These are phyloP conservation scores for Megalopta genalis DNA, from an alignment of 1,140 invertebrate genomes.

Conservation along the genomic window DNA sequence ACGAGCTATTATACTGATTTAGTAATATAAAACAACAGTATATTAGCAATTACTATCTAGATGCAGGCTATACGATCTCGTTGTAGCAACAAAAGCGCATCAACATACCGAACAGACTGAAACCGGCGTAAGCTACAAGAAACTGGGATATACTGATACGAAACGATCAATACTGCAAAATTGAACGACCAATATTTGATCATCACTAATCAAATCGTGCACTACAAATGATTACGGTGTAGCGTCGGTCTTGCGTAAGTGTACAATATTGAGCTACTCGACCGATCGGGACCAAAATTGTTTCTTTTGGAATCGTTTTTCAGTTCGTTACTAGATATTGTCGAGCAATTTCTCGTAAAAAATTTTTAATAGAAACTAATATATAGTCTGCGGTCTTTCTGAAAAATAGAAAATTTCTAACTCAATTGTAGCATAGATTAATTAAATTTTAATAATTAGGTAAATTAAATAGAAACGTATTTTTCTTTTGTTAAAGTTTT, in stretches of 20 bases:
- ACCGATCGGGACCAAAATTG: background rate
- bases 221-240: slow-evolving; percentile 2
- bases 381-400: too few species aligned
- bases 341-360: background rate
- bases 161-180: slow-evolving; percentile 9
- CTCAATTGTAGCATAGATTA: too few species aligned
- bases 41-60: too few species aligned
- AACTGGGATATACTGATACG: background rate
- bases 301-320: background rate
- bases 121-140: slow-evolving; percentile 4
- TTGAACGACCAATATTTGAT: slow-evolving; percentile 16
- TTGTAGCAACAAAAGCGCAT: background rate
- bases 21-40: too few species aligned
- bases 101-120: background rate
- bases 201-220: slow-evolving; percentile 5
- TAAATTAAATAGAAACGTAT: too few species aligned
- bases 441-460: too few species aligned
- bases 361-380: too few species aligned
- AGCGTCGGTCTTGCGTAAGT: background rate
- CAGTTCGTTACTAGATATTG: too few species aligned
- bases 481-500: too few species aligned
- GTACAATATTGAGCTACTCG: background rate
- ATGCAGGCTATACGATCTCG: background rate
- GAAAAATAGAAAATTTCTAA: too few species aligned
- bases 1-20: too few species aligned